Evolutionary conservation across 2,888 invertebrate species (phyloP).

Genomic region (Pyrochroa serraticornis): DNA sequence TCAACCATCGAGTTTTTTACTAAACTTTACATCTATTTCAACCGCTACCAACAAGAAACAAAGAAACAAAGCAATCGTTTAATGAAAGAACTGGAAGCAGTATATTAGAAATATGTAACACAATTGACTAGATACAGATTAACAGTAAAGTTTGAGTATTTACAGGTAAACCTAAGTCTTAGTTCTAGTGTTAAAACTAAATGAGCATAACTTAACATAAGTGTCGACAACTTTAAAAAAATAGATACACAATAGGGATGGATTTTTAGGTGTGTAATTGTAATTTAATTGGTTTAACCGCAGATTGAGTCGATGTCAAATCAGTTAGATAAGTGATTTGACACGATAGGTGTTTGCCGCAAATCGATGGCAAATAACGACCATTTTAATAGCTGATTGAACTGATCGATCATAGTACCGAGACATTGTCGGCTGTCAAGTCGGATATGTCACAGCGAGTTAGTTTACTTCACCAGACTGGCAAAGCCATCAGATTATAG

Average conservation of each 20-base stretch:
- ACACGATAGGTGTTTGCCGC: slow-evolving; percentile 16
- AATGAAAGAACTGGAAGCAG: slow-evolving; percentile 1
- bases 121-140: slow-evolving; percentile 29
- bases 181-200: slow-evolving; percentile 5
- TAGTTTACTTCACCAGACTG: slow-evolving; percentile 27
- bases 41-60: no score
- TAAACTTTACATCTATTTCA: no score
- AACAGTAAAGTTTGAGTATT: slow-evolving; percentile 14
- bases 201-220: neutral
- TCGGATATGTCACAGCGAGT: slow-evolving; percentile 35
- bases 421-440: slow-evolving; percentile 38
- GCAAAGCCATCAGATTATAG: slow-evolving; percentile 31
- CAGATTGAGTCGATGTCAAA: no score
- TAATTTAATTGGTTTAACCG: slow-evolving; percentile 2
- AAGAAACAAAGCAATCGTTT: no score
- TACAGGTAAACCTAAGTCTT: neutral
- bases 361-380: slow-evolving; percentile 32
- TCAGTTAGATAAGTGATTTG: neutral
- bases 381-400: slow-evolving; percentile 32
- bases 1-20: no score
- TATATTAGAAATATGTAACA: slow-evolving; percentile 20
- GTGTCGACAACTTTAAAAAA: no score
- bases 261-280: no score
- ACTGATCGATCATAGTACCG: slow-evolving; percentile 36
- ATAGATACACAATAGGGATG: no score